Evolutionary conservation across 2,888 invertebrate genomes (phyloP), one percentile per base, ranked within the genome.

Genomic region (Cosmopolites sordidus): DNA sequence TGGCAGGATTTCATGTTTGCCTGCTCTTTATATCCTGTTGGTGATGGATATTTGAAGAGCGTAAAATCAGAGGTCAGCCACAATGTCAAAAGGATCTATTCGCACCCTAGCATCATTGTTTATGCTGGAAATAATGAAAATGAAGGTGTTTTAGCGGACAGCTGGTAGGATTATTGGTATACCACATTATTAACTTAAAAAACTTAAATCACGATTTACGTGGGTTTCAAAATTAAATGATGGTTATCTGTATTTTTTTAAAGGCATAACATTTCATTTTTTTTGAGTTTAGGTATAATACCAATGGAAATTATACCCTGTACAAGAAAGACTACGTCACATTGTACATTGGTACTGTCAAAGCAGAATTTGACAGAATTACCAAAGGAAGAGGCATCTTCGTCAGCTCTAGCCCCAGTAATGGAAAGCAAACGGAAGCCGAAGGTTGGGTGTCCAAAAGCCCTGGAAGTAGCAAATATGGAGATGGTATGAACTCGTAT

Each of bases 1-100:
- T 99, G 97, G 97, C 97, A 98, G 72, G 98, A 98, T 73, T 85
- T 97, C 69, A 90, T 96, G 86, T 98, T 96, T 71, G 97, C 96
- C 0, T 96, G 94, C 69, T 83, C 89, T 15, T 88, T 97, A 86
- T 98, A 98, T 74, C 97, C 96, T 0, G 79, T 82, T 0, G 81
- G 83, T 51, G 65, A 74, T 0, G 76, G 79, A 1, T 98, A 91
- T 74, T 75, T 97, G 16, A 66, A 77, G 2, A 83, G 82, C 1
- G 92, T 95, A 0, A 72, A 75, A 43, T 69, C 74, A 5, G 98
- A 99, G 78, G 79, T 94, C 30, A 76, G 76, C 16, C 87, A 93
- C 68, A 92, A 92, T 74, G 84, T 92, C 1, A 78, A 83, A 52
- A 81, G 92, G 44, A 76, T 99, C 8, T 88, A 89, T 58, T 81